Evolutionary conservation across 2,113 vertebrate genomes (phyloP).

Genomic region (Zootoca vivipara): DNA sequence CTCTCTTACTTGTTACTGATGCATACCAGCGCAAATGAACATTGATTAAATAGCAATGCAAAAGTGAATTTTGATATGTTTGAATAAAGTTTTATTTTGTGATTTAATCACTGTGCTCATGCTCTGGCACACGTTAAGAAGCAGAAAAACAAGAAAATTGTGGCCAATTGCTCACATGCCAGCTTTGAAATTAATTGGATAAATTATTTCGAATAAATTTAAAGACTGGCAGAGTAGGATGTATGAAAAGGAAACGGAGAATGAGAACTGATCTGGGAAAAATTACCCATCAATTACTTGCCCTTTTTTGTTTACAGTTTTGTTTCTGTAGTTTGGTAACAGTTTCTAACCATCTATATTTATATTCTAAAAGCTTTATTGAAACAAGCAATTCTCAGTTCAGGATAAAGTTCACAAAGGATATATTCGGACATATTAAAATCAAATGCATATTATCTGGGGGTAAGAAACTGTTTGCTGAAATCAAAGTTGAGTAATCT

Average conservation of each 20-base stretch:
- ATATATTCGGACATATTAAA: constrained; percentile 40
- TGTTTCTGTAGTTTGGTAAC: constrained; percentile 17
- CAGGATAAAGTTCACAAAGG: constrained; percentile 45
- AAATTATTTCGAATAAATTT: neutral
- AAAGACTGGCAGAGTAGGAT: neutral
- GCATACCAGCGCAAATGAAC: neutral
- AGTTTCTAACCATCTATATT: constrained; percentile 17
- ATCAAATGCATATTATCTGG: constrained; percentile 33
- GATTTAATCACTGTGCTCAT: neutral
- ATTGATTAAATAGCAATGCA: neutral
- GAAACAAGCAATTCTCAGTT: constrained; percentile 49
- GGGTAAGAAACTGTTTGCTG: constrained; percentile 47
- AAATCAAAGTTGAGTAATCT: constrained; percentile 47
- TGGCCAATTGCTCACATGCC: neutral
- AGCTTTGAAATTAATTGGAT: neutral
- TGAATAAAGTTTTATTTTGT: neutral
- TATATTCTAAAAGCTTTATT: constrained; percentile 47
- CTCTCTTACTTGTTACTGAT: neutral
- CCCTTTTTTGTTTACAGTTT: constrained; percentile 38
- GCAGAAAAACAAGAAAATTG: neutral
- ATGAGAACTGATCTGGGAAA: neutral
- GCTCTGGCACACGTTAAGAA: neutral
- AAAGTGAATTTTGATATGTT: neutral
- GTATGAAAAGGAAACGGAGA: neutral
- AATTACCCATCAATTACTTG: neutral